phyloP scores from a whole-genome alignment of 2,797 vertebrate genomes.

The Chloroceryle amazona region DNA sequence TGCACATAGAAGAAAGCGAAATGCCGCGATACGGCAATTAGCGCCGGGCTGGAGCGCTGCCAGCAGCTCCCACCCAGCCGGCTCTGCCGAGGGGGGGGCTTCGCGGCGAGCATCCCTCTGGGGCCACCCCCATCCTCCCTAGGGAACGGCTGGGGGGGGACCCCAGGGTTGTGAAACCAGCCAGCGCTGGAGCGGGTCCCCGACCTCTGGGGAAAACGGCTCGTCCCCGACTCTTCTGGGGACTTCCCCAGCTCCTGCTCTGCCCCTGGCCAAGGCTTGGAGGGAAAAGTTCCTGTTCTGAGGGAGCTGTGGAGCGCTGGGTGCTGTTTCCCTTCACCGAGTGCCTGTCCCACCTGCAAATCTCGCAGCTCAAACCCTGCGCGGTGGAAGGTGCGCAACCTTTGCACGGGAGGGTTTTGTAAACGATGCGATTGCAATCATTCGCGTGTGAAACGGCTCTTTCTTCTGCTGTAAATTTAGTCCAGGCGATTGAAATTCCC shows the following conservation, averaged over 20 bases:
- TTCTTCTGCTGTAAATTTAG: not conserved
- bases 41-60: not conserved
- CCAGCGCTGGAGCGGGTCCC: not conserved
- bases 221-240: not conserved
- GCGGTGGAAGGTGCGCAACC: not conserved
- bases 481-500: slow-evolving; percentile 12
- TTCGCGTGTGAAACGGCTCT: not conserved
- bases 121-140: not conserved
- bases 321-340: not conserved
- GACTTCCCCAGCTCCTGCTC: not conserved
- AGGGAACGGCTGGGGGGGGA: not conserved
- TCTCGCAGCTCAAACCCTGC: not conserved
- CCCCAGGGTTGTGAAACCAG: not conserved
- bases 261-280: not conserved
- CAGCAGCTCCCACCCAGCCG: not conserved
- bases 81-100: not conserved
- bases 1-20: not conserved
- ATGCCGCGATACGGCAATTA: not conserved
- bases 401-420: not conserved
- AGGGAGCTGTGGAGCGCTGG: not conserved
- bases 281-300: rapidly evolving
- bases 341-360: rapidly evolving
- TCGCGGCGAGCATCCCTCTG: rapidly evolving
- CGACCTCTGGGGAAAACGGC: rapidly evolving
- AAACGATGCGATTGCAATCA: not conserved